phyloP scores from a whole-genome alignment of 2,113 vertebrate species.

The Leucoraja erinaceus region DNA sequence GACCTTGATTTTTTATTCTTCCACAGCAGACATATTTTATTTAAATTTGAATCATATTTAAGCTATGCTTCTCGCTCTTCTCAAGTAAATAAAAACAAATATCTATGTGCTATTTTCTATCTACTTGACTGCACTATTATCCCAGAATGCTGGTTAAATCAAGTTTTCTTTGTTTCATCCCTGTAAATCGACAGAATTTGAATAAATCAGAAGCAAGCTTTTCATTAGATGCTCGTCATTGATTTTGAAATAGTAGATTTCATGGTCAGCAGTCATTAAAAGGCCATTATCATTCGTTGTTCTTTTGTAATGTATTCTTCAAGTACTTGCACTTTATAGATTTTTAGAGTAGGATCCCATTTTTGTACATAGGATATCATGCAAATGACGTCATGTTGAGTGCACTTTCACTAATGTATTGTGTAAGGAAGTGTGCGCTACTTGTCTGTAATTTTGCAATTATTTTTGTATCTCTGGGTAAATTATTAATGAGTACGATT shows the following conservation, averaged over 20 bases:
- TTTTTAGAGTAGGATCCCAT: constrained; percentile 40
- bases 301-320: constrained; percentile 60
- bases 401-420: constrained; percentile 38
- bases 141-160: background rate
- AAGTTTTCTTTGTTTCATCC: background rate
- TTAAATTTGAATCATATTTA: background rate
- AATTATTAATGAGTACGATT: constrained; percentile 35
- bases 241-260: constrained; percentile 63
- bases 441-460: constrained; percentile 30
- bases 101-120: background rate
- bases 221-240: constrained; percentile 46
- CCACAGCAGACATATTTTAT: background rate
- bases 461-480: constrained; percentile 26
- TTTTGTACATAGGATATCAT: constrained; percentile 39
- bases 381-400: constrained; percentile 34
- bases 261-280: constrained; percentile 65
- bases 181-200: constrained; percentile 12
- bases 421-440: constrained; percentile 33
- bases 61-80: background rate
- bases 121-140: background rate
- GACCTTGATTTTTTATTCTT: background rate
- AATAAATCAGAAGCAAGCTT: constrained; percentile 12
- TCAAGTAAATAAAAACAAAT: background rate
- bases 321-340: constrained; percentile 45
- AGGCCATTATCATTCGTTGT: constrained; percentile 66